Evolutionary conservation across 35 echinoderm and acorn worm species (phyloP), one percentile per base, ranked within the genome.

Genomic region (Eucidaris tribuloides): DNA sequence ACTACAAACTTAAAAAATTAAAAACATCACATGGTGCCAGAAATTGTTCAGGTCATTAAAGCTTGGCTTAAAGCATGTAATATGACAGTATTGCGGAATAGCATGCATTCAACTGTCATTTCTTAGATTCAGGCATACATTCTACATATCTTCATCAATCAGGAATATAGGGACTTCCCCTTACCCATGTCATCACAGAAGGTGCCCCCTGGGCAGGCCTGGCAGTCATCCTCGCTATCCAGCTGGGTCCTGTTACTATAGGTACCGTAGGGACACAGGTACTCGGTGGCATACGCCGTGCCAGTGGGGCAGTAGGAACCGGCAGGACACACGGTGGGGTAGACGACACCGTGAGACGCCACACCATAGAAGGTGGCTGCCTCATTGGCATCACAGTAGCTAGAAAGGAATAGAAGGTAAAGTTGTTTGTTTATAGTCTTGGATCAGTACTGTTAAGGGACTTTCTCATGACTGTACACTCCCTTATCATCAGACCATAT

Each of bases 351-450:
- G 40, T 92, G 90, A 35, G 90, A 93, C 0, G 64, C 17, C 1
- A 90, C 95, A 35, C 87, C 83, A 40, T 86, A 92, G 25, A 54
- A 86, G 17, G 77, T 4, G 3, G 95, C 95, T 42, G 95, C 95
- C 81, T 98, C 95, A 4, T 72, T 84, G 23, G 95, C 76, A 71
- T 98, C 95, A 79, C 94, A 98, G 49, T 93, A 98, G 82, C 89
- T 96, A 76, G 50, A 24, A 48, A 11, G 6, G 24, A 54, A 24
- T 49, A 29, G 42, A 56, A 82, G n/a, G 28, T 33, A 1, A 9
- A 34, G 20, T 5, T 7, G 30, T 1, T 31, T 17, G 35, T 19
- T n/a, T 7, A 58, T 5, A 1, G 0, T 20, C 15, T 55, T 57
- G 14, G n/a, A n/a, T n/a, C n/a, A n/a, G n/a, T n/a, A n/a, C n/a